A percentile compares a stretch with the other conserved stretches of the same genome.
phyloP scores from a whole-genome alignment of 2,113 vertebrate species.

The Pipra filicauda region DNA sequence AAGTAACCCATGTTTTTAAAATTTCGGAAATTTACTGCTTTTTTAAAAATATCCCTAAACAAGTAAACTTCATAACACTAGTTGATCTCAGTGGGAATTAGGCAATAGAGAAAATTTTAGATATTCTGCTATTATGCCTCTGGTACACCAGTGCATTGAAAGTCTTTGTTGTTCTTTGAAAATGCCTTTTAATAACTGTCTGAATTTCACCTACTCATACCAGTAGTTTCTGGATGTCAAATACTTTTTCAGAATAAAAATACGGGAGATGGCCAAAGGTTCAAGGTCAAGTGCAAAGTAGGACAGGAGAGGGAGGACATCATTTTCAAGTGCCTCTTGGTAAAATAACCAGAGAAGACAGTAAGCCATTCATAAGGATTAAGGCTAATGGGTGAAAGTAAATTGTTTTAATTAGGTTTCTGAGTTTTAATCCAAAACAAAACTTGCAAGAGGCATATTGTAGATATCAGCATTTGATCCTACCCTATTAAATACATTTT shows the following conservation, averaged over 20 bases:
- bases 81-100: background rate
- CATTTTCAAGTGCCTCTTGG: conserved; percentile 62
- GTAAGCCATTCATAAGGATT: conserved; percentile 69
- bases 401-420: conserved; percentile 73
- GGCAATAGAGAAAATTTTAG: background rate
- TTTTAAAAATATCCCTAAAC: background rate
- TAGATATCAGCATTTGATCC: conserved; percentile 51
- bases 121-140: background rate
- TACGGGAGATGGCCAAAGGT: conserved; percentile 41
- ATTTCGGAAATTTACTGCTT: background rate
- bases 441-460: conserved; percentile 40
- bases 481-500: conserved; percentile 49
- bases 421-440: conserved; percentile 70
- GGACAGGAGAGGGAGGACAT: conserved; percentile 61
- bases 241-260: conserved; percentile 38
- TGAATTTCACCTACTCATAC: background rate
- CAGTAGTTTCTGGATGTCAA: background rate
- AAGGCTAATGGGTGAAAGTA: conserved; percentile 66
- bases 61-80: background rate
- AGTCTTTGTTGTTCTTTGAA: background rate
- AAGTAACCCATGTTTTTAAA: background rate
- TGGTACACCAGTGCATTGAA: background rate
- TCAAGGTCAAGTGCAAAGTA: conserved; percentile 66
- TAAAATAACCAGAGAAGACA: conserved; percentile 68
- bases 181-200: background rate